Conservation (phyloP, 2,113 vertebrate species). For the pig (Sus scrofa) region DNA sequence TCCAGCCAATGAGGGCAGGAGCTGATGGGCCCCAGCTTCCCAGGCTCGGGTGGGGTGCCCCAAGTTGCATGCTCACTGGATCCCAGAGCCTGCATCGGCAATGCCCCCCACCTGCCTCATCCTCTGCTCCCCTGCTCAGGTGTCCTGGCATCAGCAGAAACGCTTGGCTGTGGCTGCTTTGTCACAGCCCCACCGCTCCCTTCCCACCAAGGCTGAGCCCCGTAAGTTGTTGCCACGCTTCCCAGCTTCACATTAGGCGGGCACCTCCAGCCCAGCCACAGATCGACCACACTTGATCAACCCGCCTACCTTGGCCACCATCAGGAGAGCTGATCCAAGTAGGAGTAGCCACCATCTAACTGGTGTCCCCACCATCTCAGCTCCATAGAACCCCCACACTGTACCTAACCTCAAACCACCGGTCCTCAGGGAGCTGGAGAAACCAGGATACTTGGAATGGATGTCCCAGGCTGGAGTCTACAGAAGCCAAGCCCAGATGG, state of each 20-base stretch:
- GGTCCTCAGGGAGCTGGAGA: not conserved
- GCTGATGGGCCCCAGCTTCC: not conserved
- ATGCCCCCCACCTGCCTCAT: not conserved
- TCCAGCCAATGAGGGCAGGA: not conserved
- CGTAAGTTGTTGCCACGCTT: not conserved
- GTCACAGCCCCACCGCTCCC: too few relatives aligned
- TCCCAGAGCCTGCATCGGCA: not conserved
- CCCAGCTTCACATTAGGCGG: not conserved
- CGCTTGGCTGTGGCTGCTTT: not conserved
- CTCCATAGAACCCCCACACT: not conserved
- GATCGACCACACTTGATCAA: not conserved
- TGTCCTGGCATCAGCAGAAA: not conserved
- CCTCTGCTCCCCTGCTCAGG: too few relatives aligned
- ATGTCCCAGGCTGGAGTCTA: not conserved
- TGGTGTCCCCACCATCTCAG: not conserved
- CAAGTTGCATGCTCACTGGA: not conserved
- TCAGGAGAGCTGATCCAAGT: not conserved
- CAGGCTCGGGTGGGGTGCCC: not conserved
- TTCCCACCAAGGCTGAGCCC: not conserved
- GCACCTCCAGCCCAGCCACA: not conserved
- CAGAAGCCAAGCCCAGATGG: not conserved
- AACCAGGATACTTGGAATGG: not conserved
- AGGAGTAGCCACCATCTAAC: not conserved
- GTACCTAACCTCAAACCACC: not conserved
- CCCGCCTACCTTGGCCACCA: not conserved